phyloP scores from a whole-genome alignment of 2,888 invertebrate species.

The Acanthosepion esculentum region DNA sequence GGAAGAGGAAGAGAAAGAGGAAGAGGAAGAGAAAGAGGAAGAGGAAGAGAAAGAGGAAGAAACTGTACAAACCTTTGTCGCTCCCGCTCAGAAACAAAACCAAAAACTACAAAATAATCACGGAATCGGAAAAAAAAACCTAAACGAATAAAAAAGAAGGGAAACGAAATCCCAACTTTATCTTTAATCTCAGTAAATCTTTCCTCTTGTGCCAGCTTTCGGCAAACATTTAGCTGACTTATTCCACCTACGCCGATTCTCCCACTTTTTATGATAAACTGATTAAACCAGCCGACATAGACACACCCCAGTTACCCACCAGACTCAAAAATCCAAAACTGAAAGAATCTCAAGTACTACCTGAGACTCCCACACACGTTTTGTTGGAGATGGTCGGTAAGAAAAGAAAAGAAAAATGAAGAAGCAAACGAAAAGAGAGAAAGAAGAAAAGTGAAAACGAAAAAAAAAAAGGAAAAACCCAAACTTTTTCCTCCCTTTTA shows the following conservation, averaged over 20 bases:
- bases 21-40: too few relatives aligned
- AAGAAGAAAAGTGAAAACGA: too few relatives aligned
- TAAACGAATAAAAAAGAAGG: background rate
- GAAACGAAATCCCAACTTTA: slow-evolving; percentile 33
- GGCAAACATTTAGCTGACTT: slow-evolving; percentile 33
- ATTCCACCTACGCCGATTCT: background rate
- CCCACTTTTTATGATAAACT: background rate
- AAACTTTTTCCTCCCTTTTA: too few relatives aligned
- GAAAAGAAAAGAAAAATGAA: background rate
- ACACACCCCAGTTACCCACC: background rate
- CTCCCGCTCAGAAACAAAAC: too few relatives aligned
- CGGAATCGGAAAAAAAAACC: too few relatives aligned
- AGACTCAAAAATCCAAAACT: background rate
- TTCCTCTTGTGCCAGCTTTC: slow-evolving; percentile 33
- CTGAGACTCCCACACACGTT: slow-evolving; percentile 11
- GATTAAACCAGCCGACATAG: background rate
- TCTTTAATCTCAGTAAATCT: slow-evolving; percentile 33
- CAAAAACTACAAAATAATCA: too few relatives aligned
- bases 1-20: too few relatives aligned
- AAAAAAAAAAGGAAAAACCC: too few relatives aligned
- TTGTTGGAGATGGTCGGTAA: background rate
- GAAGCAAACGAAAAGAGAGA: too few relatives aligned
- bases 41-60: too few relatives aligned
- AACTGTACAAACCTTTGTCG: too few relatives aligned
- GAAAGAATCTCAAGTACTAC: slow-evolving; percentile 1